phyloP scores from a whole-genome alignment of 2,113 vertebrate genomes.

The Psephotus haematonotus region DNA sequence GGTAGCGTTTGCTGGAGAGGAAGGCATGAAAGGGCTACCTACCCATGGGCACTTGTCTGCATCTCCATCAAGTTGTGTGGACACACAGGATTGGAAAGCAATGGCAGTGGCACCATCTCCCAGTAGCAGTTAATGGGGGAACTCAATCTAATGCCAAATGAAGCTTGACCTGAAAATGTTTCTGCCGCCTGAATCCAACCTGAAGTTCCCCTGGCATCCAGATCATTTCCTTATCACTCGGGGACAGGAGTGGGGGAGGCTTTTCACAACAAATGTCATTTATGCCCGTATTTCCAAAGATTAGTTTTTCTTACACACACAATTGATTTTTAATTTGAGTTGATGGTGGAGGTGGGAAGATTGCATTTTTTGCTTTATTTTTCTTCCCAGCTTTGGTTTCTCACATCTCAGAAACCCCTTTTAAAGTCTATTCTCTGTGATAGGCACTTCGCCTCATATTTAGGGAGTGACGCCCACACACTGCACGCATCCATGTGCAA shows the following conservation, averaged over 20 bases:
- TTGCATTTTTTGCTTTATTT: neutral
- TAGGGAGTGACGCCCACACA: constrained; percentile 38
- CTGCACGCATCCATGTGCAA: constrained; percentile 17
- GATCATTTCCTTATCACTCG: constrained; percentile 7
- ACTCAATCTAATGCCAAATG: neutral
- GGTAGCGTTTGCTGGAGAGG: neutral
- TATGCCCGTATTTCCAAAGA: constrained; percentile 15
- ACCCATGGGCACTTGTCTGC: fast-evolving
- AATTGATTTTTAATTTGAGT: constrained; percentile 39
- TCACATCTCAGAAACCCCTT: constrained; percentile 52
- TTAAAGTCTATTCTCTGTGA: constrained; percentile 50
- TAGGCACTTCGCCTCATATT: constrained; percentile 31
- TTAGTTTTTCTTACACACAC: neutral
- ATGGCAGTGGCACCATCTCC: neutral
- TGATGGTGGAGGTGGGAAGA: neutral
- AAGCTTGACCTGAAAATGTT: constrained; percentile 28
- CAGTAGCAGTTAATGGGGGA: neutral
- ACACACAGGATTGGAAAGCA: neutral
- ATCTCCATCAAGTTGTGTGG: neutral
- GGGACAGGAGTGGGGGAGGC: neutral
- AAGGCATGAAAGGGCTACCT: neutral
- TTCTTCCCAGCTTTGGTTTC: constrained; percentile 29
- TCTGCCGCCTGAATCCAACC: neutral
- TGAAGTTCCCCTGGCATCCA: neutral
- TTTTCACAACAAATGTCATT: constrained; percentile 39